These are phyloP conservation scores for Aquatica leii DNA, from an alignment of 2,888 invertebrate species.

Conservation along the genomic window DNA sequence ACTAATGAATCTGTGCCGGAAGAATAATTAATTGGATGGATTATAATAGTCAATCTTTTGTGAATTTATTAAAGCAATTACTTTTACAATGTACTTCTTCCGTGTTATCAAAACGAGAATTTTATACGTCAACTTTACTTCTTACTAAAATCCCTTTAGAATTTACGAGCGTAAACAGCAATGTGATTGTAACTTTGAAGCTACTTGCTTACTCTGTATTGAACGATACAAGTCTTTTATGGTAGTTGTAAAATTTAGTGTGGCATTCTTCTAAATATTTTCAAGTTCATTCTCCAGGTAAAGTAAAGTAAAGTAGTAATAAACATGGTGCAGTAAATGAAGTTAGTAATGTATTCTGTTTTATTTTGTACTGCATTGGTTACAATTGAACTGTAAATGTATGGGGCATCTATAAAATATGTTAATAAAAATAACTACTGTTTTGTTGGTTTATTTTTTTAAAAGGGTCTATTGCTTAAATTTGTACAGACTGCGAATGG, in stretches of 20 bases:
- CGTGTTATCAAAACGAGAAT: constrained; percentile 22
- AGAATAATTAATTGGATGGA: too few relatives aligned
- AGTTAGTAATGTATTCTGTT: too few relatives aligned
- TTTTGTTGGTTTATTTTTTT: too few relatives aligned
- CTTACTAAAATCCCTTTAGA: constrained; percentile 26
- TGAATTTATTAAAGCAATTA: neutral
- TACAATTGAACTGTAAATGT: too few relatives aligned
- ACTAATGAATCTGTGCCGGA: too few relatives aligned
- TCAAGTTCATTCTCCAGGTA: constrained; percentile 20
- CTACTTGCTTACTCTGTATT: constrained; percentile 9
- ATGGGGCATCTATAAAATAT: too few relatives aligned
- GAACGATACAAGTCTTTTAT: constrained; percentile 25
- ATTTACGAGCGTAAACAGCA: constrained; percentile 30
- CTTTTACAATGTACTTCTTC: constrained; percentile 20
- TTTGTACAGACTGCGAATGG: too few relatives aligned
- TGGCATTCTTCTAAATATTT: constrained; percentile 20
- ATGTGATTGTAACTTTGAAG: constrained; percentile 21
- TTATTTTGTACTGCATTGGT: too few relatives aligned
- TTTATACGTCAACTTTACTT: constrained; percentile 26
- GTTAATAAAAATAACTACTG: too few relatives aligned
- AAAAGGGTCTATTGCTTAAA: too few relatives aligned
- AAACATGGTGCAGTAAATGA: neutral
- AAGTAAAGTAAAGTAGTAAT: constrained; percentile 13
- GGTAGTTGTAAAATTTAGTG: constrained; percentile 25
- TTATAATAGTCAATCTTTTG: too few relatives aligned